These are phyloP conservation scores for Nomada fabriciana DNA, from an alignment of 2,888 invertebrate genomes.

Conservation along the genomic window DNA sequence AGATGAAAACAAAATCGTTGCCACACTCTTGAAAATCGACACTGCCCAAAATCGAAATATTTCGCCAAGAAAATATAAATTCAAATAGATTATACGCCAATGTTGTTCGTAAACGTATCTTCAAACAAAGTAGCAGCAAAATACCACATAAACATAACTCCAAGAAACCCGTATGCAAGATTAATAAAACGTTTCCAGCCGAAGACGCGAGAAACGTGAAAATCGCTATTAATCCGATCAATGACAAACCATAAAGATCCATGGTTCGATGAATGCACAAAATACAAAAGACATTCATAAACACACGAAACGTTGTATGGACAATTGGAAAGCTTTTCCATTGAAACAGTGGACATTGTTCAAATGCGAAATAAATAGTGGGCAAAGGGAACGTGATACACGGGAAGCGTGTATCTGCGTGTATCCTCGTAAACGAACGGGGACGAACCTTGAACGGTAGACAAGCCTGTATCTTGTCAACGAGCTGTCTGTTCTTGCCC, in stretches of 20 bases:
- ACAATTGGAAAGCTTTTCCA: no score
- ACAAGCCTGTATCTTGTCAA: slow-evolving; percentile 84
- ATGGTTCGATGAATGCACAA: background rate
- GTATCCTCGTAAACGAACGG: background rate
- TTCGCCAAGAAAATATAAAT: background rate
- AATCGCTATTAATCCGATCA: background rate
- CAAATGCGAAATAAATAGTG: no score
- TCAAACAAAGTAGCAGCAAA: background rate
- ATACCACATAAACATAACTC: background rate
- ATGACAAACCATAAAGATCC: background rate
- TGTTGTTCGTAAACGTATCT: background rate
- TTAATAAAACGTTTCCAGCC: background rate
- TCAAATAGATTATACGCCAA: no score
- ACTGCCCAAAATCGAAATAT: background rate
- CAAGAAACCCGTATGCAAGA: background rate
- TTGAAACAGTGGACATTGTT: background rate
- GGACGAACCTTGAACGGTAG: slow-evolving; percentile 83
- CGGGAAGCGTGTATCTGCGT: slow-evolving; percentile 46
- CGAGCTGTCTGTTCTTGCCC: slow-evolving; percentile 84
- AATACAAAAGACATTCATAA: background rate
- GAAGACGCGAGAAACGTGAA: background rate
- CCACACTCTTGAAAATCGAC: background rate
- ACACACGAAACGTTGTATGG: background rate
- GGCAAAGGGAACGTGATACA: background rate
- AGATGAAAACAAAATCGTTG: background rate